Conservation (phyloP, 2,113 vertebrate genomes). For the Nipponia nippon region DNA sequence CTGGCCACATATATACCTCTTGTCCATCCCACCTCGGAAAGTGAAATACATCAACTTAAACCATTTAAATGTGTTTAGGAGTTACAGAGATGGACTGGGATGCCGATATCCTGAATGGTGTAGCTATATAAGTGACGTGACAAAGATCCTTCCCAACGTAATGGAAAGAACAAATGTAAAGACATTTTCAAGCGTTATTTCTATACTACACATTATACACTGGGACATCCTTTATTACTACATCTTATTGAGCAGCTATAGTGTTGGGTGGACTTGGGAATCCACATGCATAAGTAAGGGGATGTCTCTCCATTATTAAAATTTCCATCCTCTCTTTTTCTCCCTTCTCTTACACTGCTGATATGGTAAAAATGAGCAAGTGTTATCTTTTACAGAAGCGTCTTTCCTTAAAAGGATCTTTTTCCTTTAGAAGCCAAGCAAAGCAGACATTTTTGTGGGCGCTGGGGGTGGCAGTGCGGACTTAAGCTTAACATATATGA, state of each 20-base stretch:
- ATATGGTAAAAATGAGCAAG: not conserved
- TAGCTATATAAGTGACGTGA: not conserved
- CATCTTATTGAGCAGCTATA: not conserved
- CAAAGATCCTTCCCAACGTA: not conserved
- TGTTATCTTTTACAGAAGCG: not conserved
- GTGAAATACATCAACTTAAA: not conserved
- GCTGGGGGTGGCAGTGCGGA: not conserved
- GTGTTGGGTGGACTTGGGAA: not conserved
- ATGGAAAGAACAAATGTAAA: not conserved
- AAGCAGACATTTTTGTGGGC: slow-evolving; percentile 51
- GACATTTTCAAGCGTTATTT: not conserved
- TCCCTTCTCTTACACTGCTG: not conserved
- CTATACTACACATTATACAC: not conserved
- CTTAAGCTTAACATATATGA: slow-evolving; percentile 12
- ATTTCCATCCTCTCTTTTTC: not conserved
- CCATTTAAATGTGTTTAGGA: not conserved
- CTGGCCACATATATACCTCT: not conserved
- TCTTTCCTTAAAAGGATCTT: slow-evolving; percentile 3
- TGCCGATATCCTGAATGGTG: not conserved
- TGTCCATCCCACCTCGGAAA: not conserved
- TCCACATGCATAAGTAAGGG: not conserved
- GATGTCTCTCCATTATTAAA: not conserved
- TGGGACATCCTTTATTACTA: not conserved
- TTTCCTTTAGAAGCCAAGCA: not conserved
- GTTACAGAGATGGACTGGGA: not conserved